Evolutionary conservation across 2,888 invertebrate genomes (phyloP).

Genomic region (Nyleta sp.): DNA sequence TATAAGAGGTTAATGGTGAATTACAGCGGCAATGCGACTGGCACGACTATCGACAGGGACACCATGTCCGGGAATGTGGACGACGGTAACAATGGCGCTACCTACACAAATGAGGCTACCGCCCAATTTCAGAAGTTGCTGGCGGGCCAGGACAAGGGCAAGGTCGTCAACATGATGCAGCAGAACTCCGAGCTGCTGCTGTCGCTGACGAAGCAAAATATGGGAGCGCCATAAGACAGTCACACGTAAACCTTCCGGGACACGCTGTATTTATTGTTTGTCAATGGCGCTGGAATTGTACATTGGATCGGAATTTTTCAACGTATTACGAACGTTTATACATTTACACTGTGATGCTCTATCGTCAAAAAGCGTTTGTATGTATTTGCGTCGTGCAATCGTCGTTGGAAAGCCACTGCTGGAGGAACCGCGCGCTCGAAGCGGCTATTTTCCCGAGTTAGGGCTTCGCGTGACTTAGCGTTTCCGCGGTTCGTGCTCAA

Average conservation of each 20-base stretch:
- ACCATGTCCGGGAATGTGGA: constrained; percentile 79
- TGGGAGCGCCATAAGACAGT: constrained; percentile 79
- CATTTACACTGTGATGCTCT: constrained; percentile 51
- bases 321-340: constrained; percentile 45
- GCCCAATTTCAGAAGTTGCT: constrained; percentile 83
- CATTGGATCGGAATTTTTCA: constrained; percentile 25
- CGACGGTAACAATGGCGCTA: constrained; percentile 64
- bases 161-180: constrained; percentile 85
- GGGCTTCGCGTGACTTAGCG: constrained; percentile 44
- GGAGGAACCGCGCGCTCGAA: no score
- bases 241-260: constrained; percentile 71
- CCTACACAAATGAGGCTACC: constrained; percentile 83
- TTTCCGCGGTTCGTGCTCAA: constrained; percentile 70
- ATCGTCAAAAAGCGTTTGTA: constrained; percentile 34
- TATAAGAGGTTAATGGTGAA: constrained; percentile 86
- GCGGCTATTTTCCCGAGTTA: constrained; percentile 45
- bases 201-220: constrained; percentile 86
- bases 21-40: constrained; percentile 79
- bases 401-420: no score
- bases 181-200: constrained; percentile 86
- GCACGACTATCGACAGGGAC: constrained; percentile 78
- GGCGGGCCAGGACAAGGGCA: constrained; percentile 82
- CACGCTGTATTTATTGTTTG: constrained; percentile 47
- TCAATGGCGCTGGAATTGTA: constrained; percentile 41
- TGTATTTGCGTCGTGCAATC: no score